phyloP scores from a whole-genome alignment of 2,888 invertebrate genomes.

The Tupiocoris notatus region DNA sequence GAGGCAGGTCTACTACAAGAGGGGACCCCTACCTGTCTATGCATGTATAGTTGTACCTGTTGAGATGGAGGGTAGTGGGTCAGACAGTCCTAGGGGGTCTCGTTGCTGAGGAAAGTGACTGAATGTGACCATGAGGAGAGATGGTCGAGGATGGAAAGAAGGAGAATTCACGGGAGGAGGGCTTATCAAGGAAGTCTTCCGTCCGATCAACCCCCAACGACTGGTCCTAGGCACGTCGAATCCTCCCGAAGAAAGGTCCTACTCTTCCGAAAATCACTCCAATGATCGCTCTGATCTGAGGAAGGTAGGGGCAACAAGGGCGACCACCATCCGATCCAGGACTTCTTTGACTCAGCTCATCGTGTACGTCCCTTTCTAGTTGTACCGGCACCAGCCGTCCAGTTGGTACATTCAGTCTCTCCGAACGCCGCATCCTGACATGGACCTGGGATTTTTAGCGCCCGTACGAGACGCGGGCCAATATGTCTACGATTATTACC shows the following conservation, averaged over 20 bases:
- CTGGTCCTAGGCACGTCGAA: too few relatives aligned
- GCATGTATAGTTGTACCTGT: background rate
- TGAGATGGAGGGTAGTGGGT: constrained; percentile 38
- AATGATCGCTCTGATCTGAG: background rate
- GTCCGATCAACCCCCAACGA: background rate
- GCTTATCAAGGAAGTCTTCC: constrained; percentile 4
- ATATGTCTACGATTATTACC: constrained; percentile 64
- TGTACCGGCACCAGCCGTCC: background rate
- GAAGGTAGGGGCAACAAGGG: background rate
- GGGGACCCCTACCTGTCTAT: background rate
- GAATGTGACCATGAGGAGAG: background rate
- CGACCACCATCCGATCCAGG: background rate
- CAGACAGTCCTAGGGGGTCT: constrained; percentile 4
- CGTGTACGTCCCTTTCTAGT: background rate
- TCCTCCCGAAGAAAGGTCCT: background rate
- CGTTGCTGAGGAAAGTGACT: background rate
- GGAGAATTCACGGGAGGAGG: constrained; percentile 9
- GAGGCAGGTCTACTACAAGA: too few relatives aligned
- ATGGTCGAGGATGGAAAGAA: too few relatives aligned
- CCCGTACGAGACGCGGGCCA: constrained; percentile 48
- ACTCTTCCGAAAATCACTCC: background rate
- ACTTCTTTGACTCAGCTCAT: too few relatives aligned
- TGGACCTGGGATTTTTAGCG: constrained; percentile 49
- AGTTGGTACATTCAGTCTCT: constrained; percentile 22
- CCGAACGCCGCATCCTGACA: constrained; percentile 1